phyloP scores from a whole-genome alignment of 1,140 invertebrate genomes.

The Drosophila murphyi region DNA sequence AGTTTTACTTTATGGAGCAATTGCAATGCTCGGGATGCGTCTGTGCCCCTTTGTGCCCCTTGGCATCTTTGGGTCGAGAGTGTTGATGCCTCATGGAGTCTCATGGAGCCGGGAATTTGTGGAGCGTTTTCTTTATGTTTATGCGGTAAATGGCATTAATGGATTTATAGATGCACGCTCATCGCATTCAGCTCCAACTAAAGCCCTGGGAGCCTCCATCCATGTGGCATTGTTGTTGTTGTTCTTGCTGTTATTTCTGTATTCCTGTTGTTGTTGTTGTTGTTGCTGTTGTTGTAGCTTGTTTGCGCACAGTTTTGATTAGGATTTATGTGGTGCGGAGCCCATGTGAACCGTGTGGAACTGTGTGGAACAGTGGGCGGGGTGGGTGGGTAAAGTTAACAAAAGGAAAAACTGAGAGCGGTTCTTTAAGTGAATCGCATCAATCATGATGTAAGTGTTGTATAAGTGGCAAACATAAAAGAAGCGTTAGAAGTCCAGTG shows the following conservation, averaged over 20 bases:
- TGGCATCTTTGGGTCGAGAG: conserved; percentile 6
- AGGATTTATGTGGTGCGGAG: conserved; percentile 69
- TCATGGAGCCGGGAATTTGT: conserved; percentile 28
- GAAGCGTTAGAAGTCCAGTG: background rate
- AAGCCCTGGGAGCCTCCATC: background rate
- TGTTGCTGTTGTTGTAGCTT: conserved; percentile 30
- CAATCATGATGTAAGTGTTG: conserved; percentile 22
- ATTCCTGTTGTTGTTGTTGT: background rate
- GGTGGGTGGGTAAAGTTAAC: background rate
- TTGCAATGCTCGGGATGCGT: conserved; percentile 48
- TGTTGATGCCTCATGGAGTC: conserved; percentile 53
- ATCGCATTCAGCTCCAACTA: background rate
- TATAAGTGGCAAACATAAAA: background rate
- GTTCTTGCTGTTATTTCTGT: background rate
- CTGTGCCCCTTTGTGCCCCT: background rate
- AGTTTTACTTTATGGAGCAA: conserved; percentile 84
- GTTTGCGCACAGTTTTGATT: conserved; percentile 76
- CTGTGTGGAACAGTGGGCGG: background rate
- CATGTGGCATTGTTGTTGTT: background rate
- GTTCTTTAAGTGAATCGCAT: conserved; percentile 7
- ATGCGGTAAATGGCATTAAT: conserved; percentile 82
- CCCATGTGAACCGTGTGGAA: conserved; percentile 26
- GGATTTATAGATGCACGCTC: conserved; percentile 76
- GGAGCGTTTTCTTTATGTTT: conserved; percentile 75
- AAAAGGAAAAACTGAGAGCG: background rate